Conservation (phyloP, 2,888 invertebrate genomes). For the Dynastes hyllus region DNA sequence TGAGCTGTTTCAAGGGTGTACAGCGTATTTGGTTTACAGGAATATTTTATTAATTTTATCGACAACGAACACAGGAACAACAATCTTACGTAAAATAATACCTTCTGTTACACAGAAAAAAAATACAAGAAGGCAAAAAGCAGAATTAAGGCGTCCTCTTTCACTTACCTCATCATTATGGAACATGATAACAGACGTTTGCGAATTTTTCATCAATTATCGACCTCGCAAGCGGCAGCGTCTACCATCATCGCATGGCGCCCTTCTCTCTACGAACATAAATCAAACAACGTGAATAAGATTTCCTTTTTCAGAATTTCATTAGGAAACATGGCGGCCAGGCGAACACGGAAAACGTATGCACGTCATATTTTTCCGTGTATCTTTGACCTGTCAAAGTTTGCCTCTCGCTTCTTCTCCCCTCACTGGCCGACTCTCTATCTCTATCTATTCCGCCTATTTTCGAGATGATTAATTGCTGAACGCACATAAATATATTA, state of each 20-base stretch:
- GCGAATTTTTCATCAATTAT: constrained; percentile 45
- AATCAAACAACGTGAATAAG: constrained; percentile 45
- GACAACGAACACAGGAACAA: constrained; percentile 3
- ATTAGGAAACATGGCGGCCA: constrained; percentile 45
- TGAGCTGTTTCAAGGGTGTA: too few relatives aligned
- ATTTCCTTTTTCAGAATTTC: constrained; percentile 47
- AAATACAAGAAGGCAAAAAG: not conserved
- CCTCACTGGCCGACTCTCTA: not conserved
- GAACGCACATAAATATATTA: constrained; percentile 46
- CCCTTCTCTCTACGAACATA: constrained; percentile 38
- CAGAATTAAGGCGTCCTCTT: constrained; percentile 30
- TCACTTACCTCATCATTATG: constrained; percentile 44
- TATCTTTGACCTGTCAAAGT: constrained; percentile 45
- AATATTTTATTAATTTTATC: constrained; percentile 27
- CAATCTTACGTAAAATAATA: constrained; percentile 26
- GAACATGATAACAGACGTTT: constrained; percentile 44
- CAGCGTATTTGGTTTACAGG: not conserved
- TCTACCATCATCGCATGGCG: constrained; percentile 24
- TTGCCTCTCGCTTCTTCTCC: constrained; percentile 11
- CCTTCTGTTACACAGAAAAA: not conserved
- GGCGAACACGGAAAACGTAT: constrained; percentile 41
- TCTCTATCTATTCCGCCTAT: constrained; percentile 37
- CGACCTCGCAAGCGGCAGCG: constrained; percentile 33
- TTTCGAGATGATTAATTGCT: constrained; percentile 41
- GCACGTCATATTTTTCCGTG: constrained; percentile 46